Evolutionary conservation across 1,140 invertebrate genomes (phyloP).

Genomic region (Heliconius melpomene): DNA sequence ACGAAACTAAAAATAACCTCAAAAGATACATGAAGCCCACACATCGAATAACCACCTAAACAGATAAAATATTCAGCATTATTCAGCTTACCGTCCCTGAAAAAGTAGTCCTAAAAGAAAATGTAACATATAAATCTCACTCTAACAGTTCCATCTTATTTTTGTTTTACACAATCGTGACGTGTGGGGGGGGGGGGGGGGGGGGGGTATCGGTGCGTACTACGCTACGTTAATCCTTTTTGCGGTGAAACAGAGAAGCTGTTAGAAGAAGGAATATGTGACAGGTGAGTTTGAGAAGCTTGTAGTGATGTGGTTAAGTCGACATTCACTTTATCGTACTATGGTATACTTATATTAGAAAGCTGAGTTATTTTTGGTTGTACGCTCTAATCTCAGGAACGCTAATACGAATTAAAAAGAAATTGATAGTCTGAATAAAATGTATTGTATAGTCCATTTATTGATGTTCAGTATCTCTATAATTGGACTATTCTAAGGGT

Average conservation of each 20-base stretch:
- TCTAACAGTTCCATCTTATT: not conserved
- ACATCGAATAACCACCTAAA: too few species aligned
- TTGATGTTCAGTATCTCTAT: too few species aligned
- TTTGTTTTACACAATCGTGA: constrained; percentile 11
- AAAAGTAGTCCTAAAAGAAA: not conserved
- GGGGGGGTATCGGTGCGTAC: not conserved
- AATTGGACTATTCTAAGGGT: too few species aligned
- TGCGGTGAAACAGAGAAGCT: constrained; percentile 5
- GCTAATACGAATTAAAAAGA: too few species aligned
- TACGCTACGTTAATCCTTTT: not conserved
- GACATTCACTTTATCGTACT: not conserved
- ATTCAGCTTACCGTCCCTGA: not conserved
- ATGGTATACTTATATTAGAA: not conserved
- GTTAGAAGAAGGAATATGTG: not conserved
- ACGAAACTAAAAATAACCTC: too few species aligned
- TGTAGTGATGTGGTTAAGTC: not conserved
- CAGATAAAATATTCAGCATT: not conserved
- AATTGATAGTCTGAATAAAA: too few species aligned
- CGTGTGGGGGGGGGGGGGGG: not conserved
- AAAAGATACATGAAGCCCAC: too few species aligned
- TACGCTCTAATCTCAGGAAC: too few species aligned
- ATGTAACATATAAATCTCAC: constrained; percentile 6
- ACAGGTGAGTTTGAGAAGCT: not conserved
- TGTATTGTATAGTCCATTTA: too few species aligned
- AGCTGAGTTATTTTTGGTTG: too few species aligned